Percentiles rank a stretch among this genome's conserved stretches.
phyloP scores from a whole-genome alignment of 2,888 invertebrate genomes.

The Ophion slaviceki region DNA sequence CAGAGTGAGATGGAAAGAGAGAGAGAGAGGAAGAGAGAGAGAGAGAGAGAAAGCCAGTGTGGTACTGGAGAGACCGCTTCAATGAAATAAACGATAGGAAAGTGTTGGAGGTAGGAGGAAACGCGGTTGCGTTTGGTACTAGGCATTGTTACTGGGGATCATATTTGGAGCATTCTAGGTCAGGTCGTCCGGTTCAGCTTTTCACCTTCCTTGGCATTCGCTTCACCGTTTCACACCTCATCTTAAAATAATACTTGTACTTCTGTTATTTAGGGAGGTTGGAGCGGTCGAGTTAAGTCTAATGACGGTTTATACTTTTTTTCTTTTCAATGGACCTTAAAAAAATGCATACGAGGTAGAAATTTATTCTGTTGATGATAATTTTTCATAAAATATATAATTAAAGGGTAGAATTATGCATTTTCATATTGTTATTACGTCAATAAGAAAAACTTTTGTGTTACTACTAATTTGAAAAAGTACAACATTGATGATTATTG shows the following conservation, averaged over 20 bases:
- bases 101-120: conserved; percentile 14
- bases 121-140: conserved; percentile 32
- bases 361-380: too few relatives aligned
- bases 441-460: too few relatives aligned
- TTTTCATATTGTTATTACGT: too few relatives aligned
- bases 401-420: too few relatives aligned
- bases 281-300: too few relatives aligned
- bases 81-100: conserved; percentile 45
- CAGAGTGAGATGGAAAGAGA: neutral
- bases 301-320: too few relatives aligned
- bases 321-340: too few relatives aligned
- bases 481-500: too few relatives aligned
- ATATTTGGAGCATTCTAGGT: conserved; percentile 29
- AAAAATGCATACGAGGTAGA: too few relatives aligned
- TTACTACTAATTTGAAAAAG: too few relatives aligned
- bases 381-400: too few relatives aligned
- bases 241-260: neutral
- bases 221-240: neutral
- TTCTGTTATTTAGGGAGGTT: too few relatives aligned
- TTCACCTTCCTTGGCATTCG: neutral
- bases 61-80: conserved; percentile 42
- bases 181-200: conserved; percentile 10
- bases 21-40: neutral
- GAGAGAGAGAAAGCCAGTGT: conserved; percentile 25
- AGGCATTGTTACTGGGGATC: conserved; percentile 16